Percentiles rank a stretch among this genome's conserved stretches.
phyloP scores from a whole-genome alignment of 1,140 invertebrate species.

The Zaprionus ornatus region DNA sequence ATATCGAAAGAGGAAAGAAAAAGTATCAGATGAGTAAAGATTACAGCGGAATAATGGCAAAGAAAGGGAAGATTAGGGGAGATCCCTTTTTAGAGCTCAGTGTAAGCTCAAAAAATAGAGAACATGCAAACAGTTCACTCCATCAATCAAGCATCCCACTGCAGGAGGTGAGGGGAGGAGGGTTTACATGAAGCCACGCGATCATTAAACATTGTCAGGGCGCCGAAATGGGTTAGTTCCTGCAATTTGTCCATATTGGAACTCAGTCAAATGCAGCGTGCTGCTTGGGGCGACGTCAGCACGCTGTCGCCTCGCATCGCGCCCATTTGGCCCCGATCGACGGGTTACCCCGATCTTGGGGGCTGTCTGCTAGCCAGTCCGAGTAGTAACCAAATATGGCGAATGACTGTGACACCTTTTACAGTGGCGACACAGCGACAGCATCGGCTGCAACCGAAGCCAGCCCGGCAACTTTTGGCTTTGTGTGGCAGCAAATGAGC shows the following conservation, averaged over 20 bases:
- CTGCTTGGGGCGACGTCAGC: constrained; percentile 12
- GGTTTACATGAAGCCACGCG: constrained; percentile 2
- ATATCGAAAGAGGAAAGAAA: background rate
- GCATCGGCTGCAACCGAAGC: constrained; percentile 6
- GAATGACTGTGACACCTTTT: constrained; percentile 51
- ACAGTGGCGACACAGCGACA: background rate
- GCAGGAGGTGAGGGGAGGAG: background rate
- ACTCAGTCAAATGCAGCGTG: constrained; percentile 16
- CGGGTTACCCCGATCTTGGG: constrained; percentile 3
- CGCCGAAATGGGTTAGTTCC: constrained; percentile 52
- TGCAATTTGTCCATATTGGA: constrained; percentile 76
- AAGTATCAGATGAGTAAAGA: background rate
- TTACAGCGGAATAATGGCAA: background rate
- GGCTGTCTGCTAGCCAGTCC: constrained; percentile 12
- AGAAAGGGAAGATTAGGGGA: background rate
- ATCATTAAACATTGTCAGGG: constrained; percentile 55
- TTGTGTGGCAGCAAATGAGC: constrained; percentile 34
- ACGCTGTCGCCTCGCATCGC: background rate
- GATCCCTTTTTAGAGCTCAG: background rate
- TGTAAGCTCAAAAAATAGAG: background rate
- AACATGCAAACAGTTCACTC: background rate
- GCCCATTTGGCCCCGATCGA: background rate
- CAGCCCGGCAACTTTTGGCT: constrained; percentile 34
- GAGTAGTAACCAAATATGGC: constrained; percentile 71
- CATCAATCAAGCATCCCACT: constrained; percentile 17